Evolutionary conservation across 1,140 invertebrate species (phyloP).

Genomic region (Adoxophyes honmai): DNA sequence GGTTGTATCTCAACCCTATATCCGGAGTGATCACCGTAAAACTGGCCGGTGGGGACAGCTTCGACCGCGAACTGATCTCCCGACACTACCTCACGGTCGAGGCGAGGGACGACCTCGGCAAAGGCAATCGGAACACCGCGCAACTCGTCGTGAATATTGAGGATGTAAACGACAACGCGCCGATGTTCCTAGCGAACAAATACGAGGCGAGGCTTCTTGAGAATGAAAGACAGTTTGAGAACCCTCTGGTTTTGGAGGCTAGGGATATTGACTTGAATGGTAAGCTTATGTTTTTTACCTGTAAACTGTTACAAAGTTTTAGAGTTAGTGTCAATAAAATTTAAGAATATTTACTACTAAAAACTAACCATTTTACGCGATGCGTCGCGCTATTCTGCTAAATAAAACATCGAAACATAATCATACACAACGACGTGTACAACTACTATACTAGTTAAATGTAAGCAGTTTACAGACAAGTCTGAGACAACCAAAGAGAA

Average conservation of each 20-base stretch:
- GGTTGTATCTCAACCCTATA: slow-evolving; percentile 87
- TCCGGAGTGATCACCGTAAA: slow-evolving; percentile 91
- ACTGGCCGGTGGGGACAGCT: slow-evolving; percentile 82
- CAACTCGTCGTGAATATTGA: slow-evolving; percentile 91
- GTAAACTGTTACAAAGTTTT: no score
- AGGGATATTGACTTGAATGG: slow-evolving; percentile 92
- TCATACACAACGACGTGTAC: no score
- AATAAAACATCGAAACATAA: no score
- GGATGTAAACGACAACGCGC: slow-evolving; percentile 93
- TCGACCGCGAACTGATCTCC: slow-evolving; percentile 92
- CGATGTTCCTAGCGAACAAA: slow-evolving; percentile 87
- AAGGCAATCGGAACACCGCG: slow-evolving; percentile 87
- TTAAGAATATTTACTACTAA: no score
- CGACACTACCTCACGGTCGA: slow-evolving; percentile 95
- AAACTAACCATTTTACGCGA: no score
- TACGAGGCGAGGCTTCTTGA: slow-evolving; percentile 92
- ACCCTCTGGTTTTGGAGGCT: slow-evolving; percentile 87
- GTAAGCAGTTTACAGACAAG: no score
- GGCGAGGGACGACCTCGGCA: slow-evolving; percentile 91
- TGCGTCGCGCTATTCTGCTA: no score
- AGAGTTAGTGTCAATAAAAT: no score
- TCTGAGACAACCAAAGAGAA: no score
- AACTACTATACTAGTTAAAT: no score
- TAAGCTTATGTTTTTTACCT: slow-evolving; percentile 56
- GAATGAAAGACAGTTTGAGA: slow-evolving; percentile 88